Percentiles rank a stretch among this genome's conserved stretches.
Conservation (phyloP, 2,888 invertebrate genomes). For the Periphyllus acericola region DNA sequence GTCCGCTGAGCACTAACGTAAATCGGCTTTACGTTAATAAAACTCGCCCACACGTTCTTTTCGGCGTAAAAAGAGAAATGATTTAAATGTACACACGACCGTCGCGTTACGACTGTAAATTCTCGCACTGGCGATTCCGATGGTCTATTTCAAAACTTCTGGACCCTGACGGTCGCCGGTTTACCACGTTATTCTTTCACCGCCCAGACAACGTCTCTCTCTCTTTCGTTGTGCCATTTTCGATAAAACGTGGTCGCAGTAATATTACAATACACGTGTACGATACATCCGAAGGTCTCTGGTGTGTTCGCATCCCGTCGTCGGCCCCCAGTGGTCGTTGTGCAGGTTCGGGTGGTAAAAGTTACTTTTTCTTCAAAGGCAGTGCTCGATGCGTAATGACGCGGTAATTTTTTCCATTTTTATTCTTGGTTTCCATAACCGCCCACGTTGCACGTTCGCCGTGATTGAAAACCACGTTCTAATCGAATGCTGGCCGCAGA, state of each 20-base stretch:
- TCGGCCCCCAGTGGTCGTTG: not conserved
- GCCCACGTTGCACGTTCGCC: not conserved
- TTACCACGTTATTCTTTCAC: not conserved
- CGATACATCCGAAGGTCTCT: not conserved
- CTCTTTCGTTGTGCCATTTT: not conserved
- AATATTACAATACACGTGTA: not conserved
- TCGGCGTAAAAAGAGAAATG: not conserved
- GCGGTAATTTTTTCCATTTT: not conserved
- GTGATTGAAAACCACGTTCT: not conserved
- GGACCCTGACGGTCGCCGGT: not conserved
- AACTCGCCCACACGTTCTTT: slow-evolving; percentile 25
- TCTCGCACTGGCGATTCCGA: not conserved
- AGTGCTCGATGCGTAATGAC: not conserved
- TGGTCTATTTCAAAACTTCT: not conserved
- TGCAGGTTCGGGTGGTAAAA: not conserved
- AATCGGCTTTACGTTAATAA: slow-evolving; percentile 21
- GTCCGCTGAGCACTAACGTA: not conserved
- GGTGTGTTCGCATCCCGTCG: not conserved
- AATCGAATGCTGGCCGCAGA: too few relatives aligned
- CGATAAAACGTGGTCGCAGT: not conserved
- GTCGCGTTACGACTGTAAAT: not conserved
- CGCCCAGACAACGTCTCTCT: not conserved
- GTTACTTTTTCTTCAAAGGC: not conserved
- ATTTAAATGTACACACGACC: not conserved
- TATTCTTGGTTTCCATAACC: not conserved